Percentiles rank a stretch among this genome's conserved stretches.
phyloP scores from a whole-genome alignment of 2,113 vertebrate species.

The Patagioenas fasciata region DNA sequence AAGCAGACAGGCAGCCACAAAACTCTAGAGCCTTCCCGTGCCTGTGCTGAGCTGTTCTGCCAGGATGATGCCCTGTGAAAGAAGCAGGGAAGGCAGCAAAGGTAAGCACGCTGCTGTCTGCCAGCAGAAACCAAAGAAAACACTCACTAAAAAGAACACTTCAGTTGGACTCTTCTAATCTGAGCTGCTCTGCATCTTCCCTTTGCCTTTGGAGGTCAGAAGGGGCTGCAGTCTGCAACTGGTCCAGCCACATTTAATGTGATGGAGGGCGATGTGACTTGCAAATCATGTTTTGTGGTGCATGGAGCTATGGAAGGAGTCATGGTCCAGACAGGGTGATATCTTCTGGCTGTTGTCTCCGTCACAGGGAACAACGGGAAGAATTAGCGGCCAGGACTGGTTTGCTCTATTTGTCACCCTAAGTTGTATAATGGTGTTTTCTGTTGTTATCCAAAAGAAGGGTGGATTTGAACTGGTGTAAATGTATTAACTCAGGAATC shows the following conservation, averaged over 20 bases:
- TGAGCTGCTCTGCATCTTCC: not conserved
- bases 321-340: not conserved
- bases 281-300: not conserved
- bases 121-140: not conserved
- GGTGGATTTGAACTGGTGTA: not conserved
- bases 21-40: accelerated
- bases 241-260: not conserved
- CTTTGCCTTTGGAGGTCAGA: not conserved
- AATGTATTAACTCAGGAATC: not conserved
- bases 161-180: not conserved
- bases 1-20: not conserved
- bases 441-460: not conserved
- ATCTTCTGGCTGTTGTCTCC: not conserved
- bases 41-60: not conserved
- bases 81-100: not conserved
- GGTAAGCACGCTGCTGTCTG: not conserved
- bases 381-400: not conserved
- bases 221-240: not conserved
- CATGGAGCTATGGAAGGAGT: not conserved
- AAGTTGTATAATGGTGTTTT: not conserved
- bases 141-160: not conserved
- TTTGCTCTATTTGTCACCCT: not conserved
- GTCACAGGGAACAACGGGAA: not conserved
- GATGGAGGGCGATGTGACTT: accelerated
- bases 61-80: not conserved